A percentile compares a stretch with the other conserved stretches of the same genome.
These are phyloP conservation scores for Aphaenogaster floridana DNA, from an alignment of 1,140 invertebrate genomes.

Conservation along the genomic window DNA sequence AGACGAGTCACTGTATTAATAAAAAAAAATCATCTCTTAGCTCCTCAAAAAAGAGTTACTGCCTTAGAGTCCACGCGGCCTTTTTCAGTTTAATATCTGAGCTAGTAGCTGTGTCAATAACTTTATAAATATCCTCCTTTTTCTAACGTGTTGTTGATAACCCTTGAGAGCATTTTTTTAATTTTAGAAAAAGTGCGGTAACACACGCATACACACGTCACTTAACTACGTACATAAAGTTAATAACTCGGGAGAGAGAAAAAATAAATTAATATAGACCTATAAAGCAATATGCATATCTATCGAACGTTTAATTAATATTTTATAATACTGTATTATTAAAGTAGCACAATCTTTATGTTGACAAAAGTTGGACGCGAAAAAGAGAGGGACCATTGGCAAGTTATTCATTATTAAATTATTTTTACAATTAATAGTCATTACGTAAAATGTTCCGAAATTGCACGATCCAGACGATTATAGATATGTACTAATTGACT, in stretches of 20 bases:
- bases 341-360: neutral
- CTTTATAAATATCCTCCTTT: conserved; percentile 49
- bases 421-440: neutral
- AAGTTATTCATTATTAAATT: conserved; percentile 15
- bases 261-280: conserved; percentile 12
- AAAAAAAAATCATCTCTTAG: conserved; percentile 4
- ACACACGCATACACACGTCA: neutral
- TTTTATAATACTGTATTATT: neutral
- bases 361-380: neutral
- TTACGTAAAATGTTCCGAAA: neutral
- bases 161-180: conserved; percentile 18
- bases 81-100: conserved; percentile 23
- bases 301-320: neutral
- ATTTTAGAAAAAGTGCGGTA: conserved; percentile 16
- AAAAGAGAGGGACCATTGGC: neutral
- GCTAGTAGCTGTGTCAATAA: neutral
- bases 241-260: neutral
- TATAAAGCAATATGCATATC: neutral
- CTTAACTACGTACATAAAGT: neutral
- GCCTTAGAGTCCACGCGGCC: neutral
- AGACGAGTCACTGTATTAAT: neutral
- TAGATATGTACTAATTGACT: conserved; percentile 25
- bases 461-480: neutral
- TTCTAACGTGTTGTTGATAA: conserved; percentile 29
- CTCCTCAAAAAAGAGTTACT: neutral